phyloP scores from a whole-genome alignment of 2,797 vertebrate genomes.

The Thaleichthys pacificus region DNA sequence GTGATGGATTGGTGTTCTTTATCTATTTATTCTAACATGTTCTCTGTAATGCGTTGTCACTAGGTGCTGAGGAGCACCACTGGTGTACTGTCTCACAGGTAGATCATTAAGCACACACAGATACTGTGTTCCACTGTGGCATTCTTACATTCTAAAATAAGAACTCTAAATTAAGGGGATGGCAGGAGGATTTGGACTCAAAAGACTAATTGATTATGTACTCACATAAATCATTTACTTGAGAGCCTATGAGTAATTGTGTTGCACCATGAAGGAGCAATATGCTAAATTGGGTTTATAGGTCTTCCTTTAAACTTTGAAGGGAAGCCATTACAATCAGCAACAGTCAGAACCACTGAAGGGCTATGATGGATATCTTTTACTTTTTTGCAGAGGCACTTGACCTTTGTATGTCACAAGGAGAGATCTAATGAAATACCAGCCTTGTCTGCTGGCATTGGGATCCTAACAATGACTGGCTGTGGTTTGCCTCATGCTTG shows the following conservation, averaged over 20 bases:
- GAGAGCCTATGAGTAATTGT: conserved; percentile 2
- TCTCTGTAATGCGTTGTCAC: conserved; percentile 55
- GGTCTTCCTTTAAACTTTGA: neutral
- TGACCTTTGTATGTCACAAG: neutral
- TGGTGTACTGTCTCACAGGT: conserved; percentile 43
- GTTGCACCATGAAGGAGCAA: neutral
- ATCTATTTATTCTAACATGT: conserved; percentile 64
- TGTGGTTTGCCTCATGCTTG: neutral
- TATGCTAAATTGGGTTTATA: neutral
- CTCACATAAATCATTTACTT: conserved; percentile 32
- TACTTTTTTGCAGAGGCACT: no score
- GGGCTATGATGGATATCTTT: no score
- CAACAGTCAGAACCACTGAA: conserved; percentile 3
- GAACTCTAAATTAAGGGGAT: conserved; percentile 13
- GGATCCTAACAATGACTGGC: no score
- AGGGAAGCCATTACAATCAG: neutral
- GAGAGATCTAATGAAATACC: neutral
- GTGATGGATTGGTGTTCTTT: conserved; percentile 72
- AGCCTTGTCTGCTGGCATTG: no score
- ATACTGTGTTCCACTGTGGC: neutral
- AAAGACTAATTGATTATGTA: neutral
- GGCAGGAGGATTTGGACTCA: neutral
- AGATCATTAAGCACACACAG: conserved; percentile 39
- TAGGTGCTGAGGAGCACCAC: conserved; percentile 14
- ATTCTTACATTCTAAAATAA: neutral